Conservation (phyloP, 2,113 vertebrate species). For the Pseudorasbora parva region DNA sequence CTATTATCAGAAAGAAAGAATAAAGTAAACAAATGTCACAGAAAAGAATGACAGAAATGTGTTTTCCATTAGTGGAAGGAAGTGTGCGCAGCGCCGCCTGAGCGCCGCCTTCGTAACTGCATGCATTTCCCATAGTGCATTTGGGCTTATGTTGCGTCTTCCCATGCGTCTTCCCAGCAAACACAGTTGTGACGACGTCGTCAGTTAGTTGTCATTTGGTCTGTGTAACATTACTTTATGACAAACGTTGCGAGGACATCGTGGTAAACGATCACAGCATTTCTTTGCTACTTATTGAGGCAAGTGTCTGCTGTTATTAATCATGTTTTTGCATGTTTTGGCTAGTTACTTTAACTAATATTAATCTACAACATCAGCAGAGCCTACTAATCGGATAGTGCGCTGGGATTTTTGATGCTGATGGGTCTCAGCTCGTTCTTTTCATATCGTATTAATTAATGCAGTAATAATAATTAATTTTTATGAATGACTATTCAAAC, state of each 20-base stretch:
- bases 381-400: background rate
- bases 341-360: background rate
- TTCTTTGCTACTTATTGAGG: background rate
- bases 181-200: too few species aligned
- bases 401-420: background rate
- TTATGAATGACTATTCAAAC: too few species aligned
- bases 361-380: background rate
- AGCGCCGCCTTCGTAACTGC: slow-evolving; percentile 24
- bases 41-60: background rate
- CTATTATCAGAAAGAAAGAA: background rate
- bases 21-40: background rate
- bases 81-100: background rate
- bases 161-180: too few species aligned
- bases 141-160: background rate
- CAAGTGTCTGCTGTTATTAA: background rate
- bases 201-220: too few species aligned
- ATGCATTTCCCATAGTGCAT: slow-evolving; percentile 36
- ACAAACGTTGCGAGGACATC: too few species aligned
- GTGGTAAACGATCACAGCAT: background rate
- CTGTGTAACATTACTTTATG: too few species aligned
- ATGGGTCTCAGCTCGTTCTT: background rate
- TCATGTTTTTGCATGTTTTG: background rate
- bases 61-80: background rate
- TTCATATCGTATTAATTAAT: background rate
- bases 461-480: too few species aligned